phyloP scores from a whole-genome alignment of 2,113 vertebrate genomes.

The Collichthys lucidus region DNA sequence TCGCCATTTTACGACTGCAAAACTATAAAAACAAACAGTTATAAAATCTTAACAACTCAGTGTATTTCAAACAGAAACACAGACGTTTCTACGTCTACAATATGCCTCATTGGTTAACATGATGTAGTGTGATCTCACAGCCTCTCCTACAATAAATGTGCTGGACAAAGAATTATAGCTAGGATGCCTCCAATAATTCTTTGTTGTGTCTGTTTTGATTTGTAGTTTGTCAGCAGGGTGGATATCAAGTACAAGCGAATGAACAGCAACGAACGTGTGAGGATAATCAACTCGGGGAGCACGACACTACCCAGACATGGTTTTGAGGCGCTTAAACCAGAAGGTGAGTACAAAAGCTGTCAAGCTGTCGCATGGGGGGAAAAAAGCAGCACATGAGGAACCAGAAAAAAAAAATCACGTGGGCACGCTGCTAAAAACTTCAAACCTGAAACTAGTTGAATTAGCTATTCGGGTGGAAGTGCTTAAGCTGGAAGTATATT shows the following conservation, averaged over 20 bases:
- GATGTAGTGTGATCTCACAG: background rate
- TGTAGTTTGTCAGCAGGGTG: slow-evolving; percentile 93
- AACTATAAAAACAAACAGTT: background rate
- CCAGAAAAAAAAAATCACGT: too few species aligned
- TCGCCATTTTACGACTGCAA: background rate
- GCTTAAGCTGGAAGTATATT: background rate
- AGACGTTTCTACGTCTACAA: background rate
- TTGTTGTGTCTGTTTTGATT: slow-evolving; percentile 12
- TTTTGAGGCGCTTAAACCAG: slow-evolving; percentile 85
- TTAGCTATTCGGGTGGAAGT: background rate
- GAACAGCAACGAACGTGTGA: slow-evolving; percentile 95
- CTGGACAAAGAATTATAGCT: background rate
- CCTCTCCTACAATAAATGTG: background rate
- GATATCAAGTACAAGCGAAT: slow-evolving; percentile 98
- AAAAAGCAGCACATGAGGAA: background rate
- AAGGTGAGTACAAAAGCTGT: slow-evolving; percentile 83
- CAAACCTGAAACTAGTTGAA: background rate
- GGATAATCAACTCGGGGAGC: slow-evolving; percentile 88
- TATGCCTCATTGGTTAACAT: background rate
- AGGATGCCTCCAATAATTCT: too few species aligned
- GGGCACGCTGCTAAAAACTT: background rate
- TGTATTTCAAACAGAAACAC: too few species aligned
- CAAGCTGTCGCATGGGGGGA: too few species aligned
- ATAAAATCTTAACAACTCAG: background rate
- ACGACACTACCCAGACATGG: slow-evolving; percentile 83